Conservation (phyloP, 2,888 invertebrate genomes). For the Branchipolynoe longqiensis region DNA sequence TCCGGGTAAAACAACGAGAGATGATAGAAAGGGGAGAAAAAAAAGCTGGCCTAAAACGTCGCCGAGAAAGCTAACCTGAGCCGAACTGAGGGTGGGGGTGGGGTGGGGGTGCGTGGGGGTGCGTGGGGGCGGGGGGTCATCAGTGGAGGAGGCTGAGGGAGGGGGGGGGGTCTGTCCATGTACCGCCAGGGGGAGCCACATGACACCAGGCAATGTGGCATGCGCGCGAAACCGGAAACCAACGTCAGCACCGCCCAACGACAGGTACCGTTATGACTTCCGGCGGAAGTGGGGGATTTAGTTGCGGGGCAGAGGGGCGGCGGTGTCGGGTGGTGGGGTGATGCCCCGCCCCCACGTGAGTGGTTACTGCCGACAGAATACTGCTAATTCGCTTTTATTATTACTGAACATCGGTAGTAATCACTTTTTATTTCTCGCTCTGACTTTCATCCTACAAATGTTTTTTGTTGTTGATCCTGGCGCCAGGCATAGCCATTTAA, state of each 20-base stretch:
- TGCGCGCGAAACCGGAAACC: background rate
- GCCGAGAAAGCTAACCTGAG: too few species aligned
- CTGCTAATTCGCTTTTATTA: background rate
- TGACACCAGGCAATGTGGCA: conserved; percentile 42
- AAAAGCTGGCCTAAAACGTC: too few species aligned
- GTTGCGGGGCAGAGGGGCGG: conserved; percentile 10
- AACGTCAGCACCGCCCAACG: conserved; percentile 40
- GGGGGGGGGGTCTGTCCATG: background rate
- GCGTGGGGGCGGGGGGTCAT: background rate
- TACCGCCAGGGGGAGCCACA: conserved; percentile 26
- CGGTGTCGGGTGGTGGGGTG: conserved; percentile 3
- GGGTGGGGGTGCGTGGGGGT: too few species aligned
- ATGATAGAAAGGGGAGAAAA: too few species aligned
- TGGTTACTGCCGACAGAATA: background rate
- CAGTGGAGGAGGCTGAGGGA: background rate
- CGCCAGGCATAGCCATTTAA: background rate
- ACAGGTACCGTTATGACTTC: conserved; percentile 44
- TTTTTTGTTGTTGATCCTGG: background rate
- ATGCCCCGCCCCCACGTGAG: background rate
- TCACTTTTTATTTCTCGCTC: too few species aligned
- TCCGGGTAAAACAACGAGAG: too few species aligned
- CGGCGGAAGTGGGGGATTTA: conserved; percentile 35
- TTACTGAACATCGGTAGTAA: conserved; percentile 10
- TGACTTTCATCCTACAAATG: too few species aligned
- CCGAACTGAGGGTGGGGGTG: too few species aligned